Base-by-base conservation (phyloP, 2,888 invertebrate genomes). In the Caenorhabditis sp. region DNA sequence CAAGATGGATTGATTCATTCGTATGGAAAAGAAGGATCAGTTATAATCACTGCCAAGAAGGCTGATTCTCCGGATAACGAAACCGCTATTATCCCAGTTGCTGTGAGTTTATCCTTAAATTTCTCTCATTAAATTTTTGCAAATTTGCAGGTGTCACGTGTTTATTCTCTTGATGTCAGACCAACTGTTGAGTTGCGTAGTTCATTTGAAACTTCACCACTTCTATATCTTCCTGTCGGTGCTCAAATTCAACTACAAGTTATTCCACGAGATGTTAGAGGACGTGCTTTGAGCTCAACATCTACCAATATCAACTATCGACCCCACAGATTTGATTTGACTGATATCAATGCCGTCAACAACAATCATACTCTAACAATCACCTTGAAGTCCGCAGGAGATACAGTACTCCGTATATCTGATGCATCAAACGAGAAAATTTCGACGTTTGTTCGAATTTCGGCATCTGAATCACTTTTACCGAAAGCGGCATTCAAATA, bases 301-400 rank as follows among this genome's bases (percentile, higher is more conserved):
- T 63, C 67, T 14, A 73, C 57, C 43, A 67, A 53, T 25, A 56
- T 84, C 49, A 63, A 67, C 54, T 84, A 78, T 70, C 52, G 81
- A n/a, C 83, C 83, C 0, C 83, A 84, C 63, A 52, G 81, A 53
- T 84, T 83, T 66, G 84, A 84, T 66, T 59, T 84, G 56, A 83
- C 82, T 27, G 81, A 83, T 17, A 81, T 83, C 26, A 59, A 59
- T 8, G 76, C 82, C 3, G 59, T 72, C 0, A 67, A 81, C 56
- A 76, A 76, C 61, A 82, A 83, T 54, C 65, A 76, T 14, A 74
- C 78, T 1, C 67, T 84, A 27, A 69, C 71, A 20, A 72, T 84
- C 54, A 76, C 74, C 0, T 53, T 85, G 59, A 83, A 82, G 50
- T 63, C 70, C 17, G 64, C 77, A 5, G 85, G 85, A 64, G 84